Base-by-base conservation (phyloP, 1,140 invertebrate genomes). In the Lerema accius region DNA sequence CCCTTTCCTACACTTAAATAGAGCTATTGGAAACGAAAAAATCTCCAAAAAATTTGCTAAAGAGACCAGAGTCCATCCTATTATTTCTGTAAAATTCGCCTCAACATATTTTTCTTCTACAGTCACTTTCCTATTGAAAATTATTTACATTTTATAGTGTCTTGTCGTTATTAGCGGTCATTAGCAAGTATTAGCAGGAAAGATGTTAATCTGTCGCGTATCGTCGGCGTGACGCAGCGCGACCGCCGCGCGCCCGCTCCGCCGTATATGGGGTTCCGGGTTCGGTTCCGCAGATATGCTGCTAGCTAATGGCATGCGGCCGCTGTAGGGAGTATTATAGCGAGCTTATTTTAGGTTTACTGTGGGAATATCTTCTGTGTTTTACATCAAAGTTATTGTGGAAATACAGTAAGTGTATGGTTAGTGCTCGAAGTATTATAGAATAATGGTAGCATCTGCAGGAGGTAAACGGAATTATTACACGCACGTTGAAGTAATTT, bases 241-340 rank as follows among this genome's bases (percentile, higher is more conserved):
- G 43, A 53, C 58, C 62, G 43, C 49, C 26, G 66, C 49, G 11
- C 46, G 58, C 40, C 39, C 37, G n/a, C n/a, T n/a, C 50, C 51
- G 63, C 63, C 67, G 13, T 69, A 65, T 65, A 69, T 39, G 63
- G 67, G n/a, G 32, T 70, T 70, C 67, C 67, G 59, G 67, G 60
- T 70, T 65, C 46, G 39, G 14, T 7, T 32, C 53, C 42, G 53
- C 15, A 15, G 46, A 53, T 63, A 51, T 35, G 39, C 48, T 42
- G 15, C 60, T 51, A 2, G 48, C 39, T 51, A 50, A 62, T 51
- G 50, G 37, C 19, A 39, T n/a, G 16, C 35, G 16, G 15, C 11
- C 35, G 15, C 37, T 40, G 37, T 42, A 17, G 50, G 17, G 39
- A 51, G 39, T 40, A 51, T 51, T 19, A 7, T 37, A 17, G 17